Conservation (phyloP, 2,888 invertebrate genomes). For the Trichogramma dendrolimi region DNA sequence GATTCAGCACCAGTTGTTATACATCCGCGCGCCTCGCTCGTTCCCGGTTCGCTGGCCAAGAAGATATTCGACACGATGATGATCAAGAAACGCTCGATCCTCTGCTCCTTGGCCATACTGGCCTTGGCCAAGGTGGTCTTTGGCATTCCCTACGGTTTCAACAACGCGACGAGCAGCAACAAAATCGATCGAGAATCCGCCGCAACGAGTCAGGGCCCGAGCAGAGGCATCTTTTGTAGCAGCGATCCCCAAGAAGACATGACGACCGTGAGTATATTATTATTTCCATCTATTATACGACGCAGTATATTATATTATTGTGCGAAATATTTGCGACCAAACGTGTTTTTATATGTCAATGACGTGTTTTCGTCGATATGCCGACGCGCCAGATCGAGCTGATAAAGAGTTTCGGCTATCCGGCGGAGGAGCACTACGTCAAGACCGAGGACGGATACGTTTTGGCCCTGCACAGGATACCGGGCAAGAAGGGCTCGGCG, state of each 20-base stretch:
- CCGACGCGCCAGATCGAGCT: conserved; percentile 52
- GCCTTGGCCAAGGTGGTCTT: too few species aligned
- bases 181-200: too few species aligned
- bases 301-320: not conserved
- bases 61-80: too few species aligned
- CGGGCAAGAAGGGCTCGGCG: conserved; percentile 58
- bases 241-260: conserved; percentile 19
- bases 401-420: conserved; percentile 61
- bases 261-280: conserved; percentile 23
- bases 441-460: conserved; percentile 80
- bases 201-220: too few species aligned
- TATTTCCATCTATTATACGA: not conserved
- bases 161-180: too few species aligned
- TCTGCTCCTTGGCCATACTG: too few species aligned
- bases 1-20: too few species aligned
- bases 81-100: too few species aligned
- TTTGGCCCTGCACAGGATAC: conserved; percentile 77
- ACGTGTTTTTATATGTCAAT: not conserved
- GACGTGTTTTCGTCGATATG: not conserved
- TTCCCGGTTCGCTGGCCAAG: too few species aligned
- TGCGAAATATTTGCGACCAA: not conserved
- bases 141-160: too few species aligned
- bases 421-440: conserved; percentile 67
- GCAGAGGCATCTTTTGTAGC: not conserved
- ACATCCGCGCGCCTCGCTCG: too few species aligned